Evolutionary conservation across 2,888 invertebrate species (phyloP).

Genomic region (Steromphala cineraria): DNA sequence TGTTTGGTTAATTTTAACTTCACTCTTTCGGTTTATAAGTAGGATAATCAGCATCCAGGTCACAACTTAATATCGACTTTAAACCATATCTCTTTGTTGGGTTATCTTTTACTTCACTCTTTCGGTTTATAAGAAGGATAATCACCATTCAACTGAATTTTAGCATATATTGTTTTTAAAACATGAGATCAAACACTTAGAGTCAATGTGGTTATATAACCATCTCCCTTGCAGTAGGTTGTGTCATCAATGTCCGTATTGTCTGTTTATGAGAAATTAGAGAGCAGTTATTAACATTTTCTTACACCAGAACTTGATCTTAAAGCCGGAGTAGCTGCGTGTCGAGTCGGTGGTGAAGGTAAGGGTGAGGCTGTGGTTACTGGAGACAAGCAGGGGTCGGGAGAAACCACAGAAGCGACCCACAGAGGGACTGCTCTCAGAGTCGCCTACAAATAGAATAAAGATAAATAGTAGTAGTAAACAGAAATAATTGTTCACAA

Average conservation of each 20-base stretch:
- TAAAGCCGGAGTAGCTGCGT: not conserved
- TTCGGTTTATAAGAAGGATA: not conserved
- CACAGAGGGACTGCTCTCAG: not conserved
- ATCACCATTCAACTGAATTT: not conserved
- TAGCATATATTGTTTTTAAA: not conserved
- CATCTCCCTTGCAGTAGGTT: no score
- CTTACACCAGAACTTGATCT: not conserved
- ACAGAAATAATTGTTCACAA: no score
- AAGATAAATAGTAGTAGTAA: no score
- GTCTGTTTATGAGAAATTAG: no score
- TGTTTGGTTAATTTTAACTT: no score
- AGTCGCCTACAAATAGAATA: not conserved
- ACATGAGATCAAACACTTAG: not conserved
- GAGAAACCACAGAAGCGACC: not conserved
- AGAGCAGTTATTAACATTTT: no score
- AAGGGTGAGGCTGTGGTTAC: not conserved
- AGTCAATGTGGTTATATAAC: not conserved
- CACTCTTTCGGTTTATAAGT: no score
- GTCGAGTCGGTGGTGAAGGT: not conserved
- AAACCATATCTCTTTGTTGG: no score
- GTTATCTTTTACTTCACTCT: no score
- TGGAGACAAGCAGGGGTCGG: not conserved
- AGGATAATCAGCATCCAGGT: not conserved
- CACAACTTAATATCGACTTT: no score
- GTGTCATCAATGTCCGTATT: no score